Base-by-base conservation (phyloP, 2,797 vertebrate species). In the Champsocephalus gunnari region DNA sequence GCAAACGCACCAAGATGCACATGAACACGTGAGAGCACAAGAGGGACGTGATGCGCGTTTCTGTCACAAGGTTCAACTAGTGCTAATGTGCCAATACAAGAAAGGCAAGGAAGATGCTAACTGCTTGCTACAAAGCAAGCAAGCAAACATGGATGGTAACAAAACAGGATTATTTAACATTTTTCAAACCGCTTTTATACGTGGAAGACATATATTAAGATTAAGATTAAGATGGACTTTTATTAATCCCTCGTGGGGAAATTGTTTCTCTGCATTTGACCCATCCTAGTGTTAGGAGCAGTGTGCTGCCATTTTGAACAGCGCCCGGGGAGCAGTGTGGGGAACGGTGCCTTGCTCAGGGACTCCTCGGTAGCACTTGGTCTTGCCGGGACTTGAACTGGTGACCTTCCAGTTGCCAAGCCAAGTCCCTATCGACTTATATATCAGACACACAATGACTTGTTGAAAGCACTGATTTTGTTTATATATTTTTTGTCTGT, bases 41-140 rank as follows among this genome's bases (percentile, higher is more conserved):
- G 14, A 21, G 0, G 3, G 6, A 60, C 0, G 14, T 57, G 45
- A 58, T 43, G 0, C 0, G 2, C 1, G 16, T 59, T 45, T 56
- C 2, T 55, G 19, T 34, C 11, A 48, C 28, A 0, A 10, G 45
- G 19, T 47, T 66, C 48, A 7, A 41, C 41, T 47, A n/a, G 8
- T 57, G 17, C 28, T 56, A 44, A 66, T 9, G 0, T 5, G 5
- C 41, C 38, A 34, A 54, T 24, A 38, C 17, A 65, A 28, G 38
- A 56, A 32, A 47, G n/a, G 9, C 7, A 47, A 50, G 3, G 21
- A 28, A 24, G 32, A 38, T 45, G 14, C 17, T 34, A 21, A 16
- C 32, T 44, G 53, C 34, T 0, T 16, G 34, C 66, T 14, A 38
- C 34, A 38, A 38, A 38, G 28, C 28, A 28, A 28, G 28, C 28